Conservation (phyloP, 1,140 invertebrate species). For the Drosophila fuyamai region DNA sequence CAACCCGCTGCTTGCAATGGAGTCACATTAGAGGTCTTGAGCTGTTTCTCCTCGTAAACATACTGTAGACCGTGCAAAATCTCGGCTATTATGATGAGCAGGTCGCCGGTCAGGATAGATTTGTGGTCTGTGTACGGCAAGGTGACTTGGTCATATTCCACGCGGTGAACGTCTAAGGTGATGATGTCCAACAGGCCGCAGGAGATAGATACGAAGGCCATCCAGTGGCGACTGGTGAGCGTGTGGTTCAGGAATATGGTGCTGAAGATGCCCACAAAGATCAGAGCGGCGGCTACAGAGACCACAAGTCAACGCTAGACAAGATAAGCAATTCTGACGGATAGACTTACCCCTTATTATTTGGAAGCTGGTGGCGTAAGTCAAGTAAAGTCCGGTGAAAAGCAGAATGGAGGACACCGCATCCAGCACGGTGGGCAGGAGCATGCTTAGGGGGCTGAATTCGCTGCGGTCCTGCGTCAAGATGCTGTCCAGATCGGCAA, state of each 20-base stretch:
- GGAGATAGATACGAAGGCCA: constrained; percentile 88
- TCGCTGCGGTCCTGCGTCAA: constrained; percentile 89
- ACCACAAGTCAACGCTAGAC: constrained; percentile 7
- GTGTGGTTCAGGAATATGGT: constrained; percentile 93
- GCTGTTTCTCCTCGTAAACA: constrained; percentile 97
- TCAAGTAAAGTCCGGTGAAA: constrained; percentile 93
- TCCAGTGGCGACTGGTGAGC: constrained; percentile 91
- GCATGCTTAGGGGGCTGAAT: constrained; percentile 93
- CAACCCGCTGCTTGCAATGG: constrained; percentile 92
- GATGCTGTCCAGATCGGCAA: constrained; percentile 86
- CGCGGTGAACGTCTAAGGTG: constrained; percentile 86
- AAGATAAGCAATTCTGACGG: constrained; percentile 6
- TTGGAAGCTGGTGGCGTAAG: constrained; percentile 97
- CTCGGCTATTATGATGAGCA: constrained; percentile 96
- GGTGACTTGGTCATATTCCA: constrained; percentile 81
- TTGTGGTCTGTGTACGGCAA: constrained; percentile 86
- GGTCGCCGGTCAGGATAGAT: constrained; percentile 94
- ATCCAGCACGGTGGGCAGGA: constrained; percentile 94
- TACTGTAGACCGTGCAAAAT: constrained; percentile 96
- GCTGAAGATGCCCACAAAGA: constrained; percentile 96
- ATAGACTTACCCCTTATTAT: constrained; percentile 93
- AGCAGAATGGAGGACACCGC: constrained; percentile 93
- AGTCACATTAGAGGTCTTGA: constrained; percentile 92
- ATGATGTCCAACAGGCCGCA: constrained; percentile 94
- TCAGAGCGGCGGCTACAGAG: constrained; percentile 92